These are phyloP conservation scores for Nicator chloris DNA, from an alignment of 2,113 vertebrate species.

Conservation along the genomic window DNA sequence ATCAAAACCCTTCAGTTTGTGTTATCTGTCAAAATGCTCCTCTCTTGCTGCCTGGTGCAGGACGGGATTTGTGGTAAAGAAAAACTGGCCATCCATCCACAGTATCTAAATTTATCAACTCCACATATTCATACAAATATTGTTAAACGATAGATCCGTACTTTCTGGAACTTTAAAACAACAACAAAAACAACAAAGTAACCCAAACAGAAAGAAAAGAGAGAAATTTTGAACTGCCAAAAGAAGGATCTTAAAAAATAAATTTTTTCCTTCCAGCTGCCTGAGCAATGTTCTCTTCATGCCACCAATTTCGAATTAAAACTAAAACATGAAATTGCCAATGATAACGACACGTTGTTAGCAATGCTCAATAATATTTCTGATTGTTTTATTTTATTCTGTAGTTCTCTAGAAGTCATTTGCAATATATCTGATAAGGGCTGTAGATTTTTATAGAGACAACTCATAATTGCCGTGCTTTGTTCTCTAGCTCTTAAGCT, in stretches of 20 bases:
- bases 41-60: slow-evolving; percentile 13
- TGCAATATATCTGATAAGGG: neutral
- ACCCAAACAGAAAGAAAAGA: neutral
- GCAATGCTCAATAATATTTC: neutral
- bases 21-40: slow-evolving; percentile 70
- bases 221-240: slow-evolving; percentile 2
- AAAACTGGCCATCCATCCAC: slow-evolving; percentile 44
- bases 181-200: neutral
- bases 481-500: neutral
- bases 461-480: slow-evolving; percentile 22
- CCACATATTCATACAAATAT: slow-evolving; percentile 51
- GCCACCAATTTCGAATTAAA: neutral
- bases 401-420: slow-evolving; percentile 2
- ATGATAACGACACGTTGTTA: neutral
- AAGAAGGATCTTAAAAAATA: slow-evolving; percentile 30
- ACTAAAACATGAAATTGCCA: neutral
- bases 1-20: slow-evolving; percentile 37
- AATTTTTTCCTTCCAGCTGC: slow-evolving; percentile 11
- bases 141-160: slow-evolving; percentile 35
- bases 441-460: slow-evolving; percentile 12
- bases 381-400: neutral
- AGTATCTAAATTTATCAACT: slow-evolving; percentile 58
- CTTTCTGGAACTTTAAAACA: neutral
- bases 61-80: slow-evolving; percentile 65
- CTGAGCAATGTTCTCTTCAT: neutral